phyloP scores from a whole-genome alignment of 2,888 invertebrate genomes.

The Pardosa pseudoannulata region DNA sequence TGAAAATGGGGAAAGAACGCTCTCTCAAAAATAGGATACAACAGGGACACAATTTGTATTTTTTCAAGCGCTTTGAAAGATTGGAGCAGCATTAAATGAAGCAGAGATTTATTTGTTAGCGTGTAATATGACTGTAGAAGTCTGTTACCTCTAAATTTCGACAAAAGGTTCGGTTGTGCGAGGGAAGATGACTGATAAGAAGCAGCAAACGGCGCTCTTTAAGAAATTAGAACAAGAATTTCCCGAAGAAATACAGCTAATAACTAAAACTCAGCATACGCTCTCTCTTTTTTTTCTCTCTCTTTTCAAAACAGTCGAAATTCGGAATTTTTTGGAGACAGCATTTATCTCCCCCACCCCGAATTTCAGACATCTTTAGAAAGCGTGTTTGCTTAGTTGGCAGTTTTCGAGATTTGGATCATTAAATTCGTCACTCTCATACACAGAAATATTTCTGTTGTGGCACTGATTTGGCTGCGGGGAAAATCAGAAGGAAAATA shows the following conservation, averaged over 20 bases:
- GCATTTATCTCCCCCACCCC: too few relatives aligned
- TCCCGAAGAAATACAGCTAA: not conserved
- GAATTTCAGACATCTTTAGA: not conserved
- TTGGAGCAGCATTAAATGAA: not conserved
- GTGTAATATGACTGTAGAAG: constrained; percentile 35
- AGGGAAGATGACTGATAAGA: not conserved
- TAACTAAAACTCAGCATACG: too few relatives aligned
- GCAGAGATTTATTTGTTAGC: constrained; percentile 15
- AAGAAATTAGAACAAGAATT: not conserved
- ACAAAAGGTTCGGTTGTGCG: not conserved
- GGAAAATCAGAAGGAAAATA: too few relatives aligned
- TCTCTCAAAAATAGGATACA: constrained; percentile 51
- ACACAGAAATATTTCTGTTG: not conserved
- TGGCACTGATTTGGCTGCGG: too few relatives aligned
- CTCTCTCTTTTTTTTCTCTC: too few relatives aligned
- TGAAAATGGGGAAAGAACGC: not conserved
- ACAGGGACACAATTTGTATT: not conserved
- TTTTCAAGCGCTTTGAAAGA: not conserved
- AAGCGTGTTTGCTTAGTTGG: not conserved
- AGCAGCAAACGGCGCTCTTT: not conserved
- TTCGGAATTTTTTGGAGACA: too few relatives aligned
- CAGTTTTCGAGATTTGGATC: not conserved
- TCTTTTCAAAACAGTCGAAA: too few relatives aligned
- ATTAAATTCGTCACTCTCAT: not conserved
- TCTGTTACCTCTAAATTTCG: constrained; percentile 43